Evolutionary conservation across 2,113 vertebrate species (phyloP), one percentile per base, ranked within the genome.

Genomic region (Gallinago jamesoni): DNA sequence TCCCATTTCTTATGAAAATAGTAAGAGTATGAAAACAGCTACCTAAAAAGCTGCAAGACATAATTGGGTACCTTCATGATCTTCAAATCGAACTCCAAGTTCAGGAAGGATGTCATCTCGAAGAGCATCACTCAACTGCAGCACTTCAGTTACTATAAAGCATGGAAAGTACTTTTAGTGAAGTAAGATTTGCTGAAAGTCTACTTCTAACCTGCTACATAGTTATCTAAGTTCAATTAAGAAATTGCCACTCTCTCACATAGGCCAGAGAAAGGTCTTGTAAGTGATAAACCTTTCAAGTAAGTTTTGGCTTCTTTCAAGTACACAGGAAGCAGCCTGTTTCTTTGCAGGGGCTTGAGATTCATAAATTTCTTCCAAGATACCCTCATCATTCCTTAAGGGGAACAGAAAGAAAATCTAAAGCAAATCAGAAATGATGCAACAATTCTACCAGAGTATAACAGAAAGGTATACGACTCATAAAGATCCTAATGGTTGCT

Each of bases 51-150:
- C 19, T 81, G 7, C 27, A 60, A 84, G 33, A 83, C 22, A 57
- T 22, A 48, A 89, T 2, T 60, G 57, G 27, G 41, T 97, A 99
- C 99, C 99, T 98, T 99, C 99, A 11, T 99, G 99, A 81, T 99
- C 99, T 88, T 99, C 99, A 59, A 99, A 97, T 35, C 99, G 98
- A 91, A 99, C 99, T 7, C 99, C 99, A 1, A 99, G 98, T 79
- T 99, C 99, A 0, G 99, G 99, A 70, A 99, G 97, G 77, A 98
- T 83, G 21, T 99, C 98, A 16, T 99, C 99, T 39, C 99, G 98
- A 37, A 99, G 96, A 41, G 96, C 67, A 7, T 99, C 99, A 8
- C 99, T 99, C 89, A 99, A 96, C 96, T 98, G 98, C 89, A 99
- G 98, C 79, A 99, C 95, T 97, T 98, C 98, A 3, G 93, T 98